Evolutionary conservation across 2,113 vertebrate species (phyloP), one percentile per base, ranked within the genome.

Genomic region (Pitta sordida): DNA sequence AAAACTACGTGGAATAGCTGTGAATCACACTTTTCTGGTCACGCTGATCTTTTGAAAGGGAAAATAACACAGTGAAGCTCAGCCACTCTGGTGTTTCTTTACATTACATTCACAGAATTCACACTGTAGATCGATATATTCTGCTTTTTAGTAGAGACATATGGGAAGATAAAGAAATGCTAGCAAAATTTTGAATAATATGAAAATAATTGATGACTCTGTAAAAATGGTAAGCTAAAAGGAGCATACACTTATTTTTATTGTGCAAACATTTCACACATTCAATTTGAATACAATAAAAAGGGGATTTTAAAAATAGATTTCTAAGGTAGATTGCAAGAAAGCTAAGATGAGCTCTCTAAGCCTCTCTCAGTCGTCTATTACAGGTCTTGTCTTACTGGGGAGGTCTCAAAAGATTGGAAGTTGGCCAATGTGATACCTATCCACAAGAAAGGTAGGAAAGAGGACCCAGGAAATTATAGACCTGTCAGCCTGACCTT

Each of bases 241-340:
- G 13, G 46, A 86, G 3, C 8, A 49, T 43, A 30, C 1, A 18
- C 4, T 56, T 65, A 48, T 19, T 75, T 69, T 4, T 55, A n/a
- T 49, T 77, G 70, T 83, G 17, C 8, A 67, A 87, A 70, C 2
- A 68, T 36, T 74, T 75, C 14, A 6, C 8, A 55, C 46, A 26
- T 30, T 48, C 27, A 39, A 4, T 62, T 9, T 29, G 48, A 74
- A 48, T 11, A 36, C 37, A 13, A 76, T 86, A 16, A 59, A 39
- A 56, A 6, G 1, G 0, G 1, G 3, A 3, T 27, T 69, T 85
- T 30, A 2, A 22, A 2, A 22, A 78, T 74, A 43, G 3, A 21
- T 71, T 43, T 88, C 17, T 71, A 32, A 83, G 17, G 23, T 43
- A 53, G 30, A 8, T 29, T 21, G 3, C 15, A 64, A 58, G n/a